Conservation (phyloP, 92 coral and sea anemone species). For the Umimayanthus kanabou region DNA sequence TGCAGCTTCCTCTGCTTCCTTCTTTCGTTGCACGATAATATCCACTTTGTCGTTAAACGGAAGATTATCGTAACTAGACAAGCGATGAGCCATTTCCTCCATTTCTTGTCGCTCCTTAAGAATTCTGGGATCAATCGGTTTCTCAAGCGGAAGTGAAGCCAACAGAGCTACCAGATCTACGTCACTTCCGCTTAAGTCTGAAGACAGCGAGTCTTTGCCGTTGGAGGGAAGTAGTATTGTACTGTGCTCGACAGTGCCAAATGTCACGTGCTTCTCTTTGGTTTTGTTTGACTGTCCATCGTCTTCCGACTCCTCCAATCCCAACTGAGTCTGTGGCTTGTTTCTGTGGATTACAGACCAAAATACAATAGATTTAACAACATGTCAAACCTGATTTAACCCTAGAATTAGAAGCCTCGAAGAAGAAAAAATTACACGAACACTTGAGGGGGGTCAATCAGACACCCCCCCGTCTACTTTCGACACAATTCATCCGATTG, state of each 20-base stretch:
- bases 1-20: conserved; percentile 41
- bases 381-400: background rate
- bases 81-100: conserved; percentile 63
- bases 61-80: conserved; percentile 81
- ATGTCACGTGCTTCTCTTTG: conserved; percentile 76
- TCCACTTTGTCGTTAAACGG: conserved; percentile 66
- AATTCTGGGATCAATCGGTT: conserved; percentile 52
- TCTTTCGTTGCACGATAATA: conserved; percentile 49
- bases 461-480: too few relatives aligned
- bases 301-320: conserved; percentile 35
- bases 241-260: conserved; percentile 65
- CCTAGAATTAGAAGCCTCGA: too few relatives aligned
- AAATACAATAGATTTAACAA: background rate
- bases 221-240: conserved; percentile 1
- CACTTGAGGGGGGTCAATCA: too few relatives aligned
- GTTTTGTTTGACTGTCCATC: conserved; percentile 50
- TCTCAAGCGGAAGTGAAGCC: conserved; percentile 75
- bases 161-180: conserved; percentile 74
- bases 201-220: conserved; percentile 35
- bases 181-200: conserved; percentile 57
- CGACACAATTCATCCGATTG: too few relatives aligned
- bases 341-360: background rate
- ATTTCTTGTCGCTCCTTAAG: conserved; percentile 66
- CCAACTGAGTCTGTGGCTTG: conserved; percentile 5
- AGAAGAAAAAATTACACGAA: too few relatives aligned